Evolutionary conservation across 2,888 invertebrate genomes (phyloP), one percentile per base, ranked within the genome.

Genomic region (Drosophila stalkeri): DNA sequence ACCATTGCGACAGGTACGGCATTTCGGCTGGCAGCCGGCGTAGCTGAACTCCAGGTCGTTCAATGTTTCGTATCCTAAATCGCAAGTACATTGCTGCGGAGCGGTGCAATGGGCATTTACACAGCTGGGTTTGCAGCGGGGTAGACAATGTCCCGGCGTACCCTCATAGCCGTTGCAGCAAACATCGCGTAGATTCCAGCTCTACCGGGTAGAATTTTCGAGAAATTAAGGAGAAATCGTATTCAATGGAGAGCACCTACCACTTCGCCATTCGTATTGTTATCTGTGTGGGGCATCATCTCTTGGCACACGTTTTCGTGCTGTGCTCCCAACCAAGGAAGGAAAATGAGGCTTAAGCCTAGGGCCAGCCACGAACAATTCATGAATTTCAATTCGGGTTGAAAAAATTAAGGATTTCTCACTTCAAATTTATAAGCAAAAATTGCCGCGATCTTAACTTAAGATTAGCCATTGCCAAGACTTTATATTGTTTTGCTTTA

Each of bases 111-210:
- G 41, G 12, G 68, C 69, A 27, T 57, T 1, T 9, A 44, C 31
- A 39, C 68, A 68, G 16, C 31, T n/a, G 16, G 69, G 68, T 16
- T 12, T 12, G 37, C 69, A 68, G 16, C 12, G 31, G n/a, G 57
- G 68, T 6, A 20, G 35, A 12, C 67, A 68, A 2, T 33, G 12
- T 0, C 49, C 23, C 6, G 68, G 51, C 1, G 3, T n/a, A 11
- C 68, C 67, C 31, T 20, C 31, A 8, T 68, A 67, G 23, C 67
- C 68, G 14, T 44, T n/a, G 43, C 68, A 68, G 18, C 68, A 68
- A 27, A 68, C 68, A 23, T 39, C 8, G 3, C 43, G 49, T 6
- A 39, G 2, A n/a, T 5, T 44, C 57, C 56, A 57, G 4, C 14
- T 12, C 56, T 67, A 33, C 4, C 12, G 18, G 3, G 6, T 23